Percentiles rank a stretch among this genome's conserved stretches.
These are phyloP conservation scores for Gobio occitaniae DNA, from an alignment of 2,797 vertebrate genomes.

Conservation along the genomic window DNA sequence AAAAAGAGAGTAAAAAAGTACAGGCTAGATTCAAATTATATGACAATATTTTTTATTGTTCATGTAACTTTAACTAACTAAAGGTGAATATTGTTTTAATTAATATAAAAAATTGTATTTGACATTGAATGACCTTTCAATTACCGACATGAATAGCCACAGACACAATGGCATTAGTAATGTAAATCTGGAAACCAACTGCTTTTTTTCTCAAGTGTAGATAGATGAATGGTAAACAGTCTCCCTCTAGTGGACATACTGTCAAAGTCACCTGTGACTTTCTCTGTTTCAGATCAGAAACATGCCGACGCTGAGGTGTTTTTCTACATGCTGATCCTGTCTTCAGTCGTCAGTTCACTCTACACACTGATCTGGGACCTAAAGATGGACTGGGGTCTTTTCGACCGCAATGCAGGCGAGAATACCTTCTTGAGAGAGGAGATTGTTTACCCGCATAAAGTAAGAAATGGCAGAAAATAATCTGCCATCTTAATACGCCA, in stretches of 20 bases:
- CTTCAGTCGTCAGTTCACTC: constrained; percentile 90
- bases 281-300: constrained; percentile 73
- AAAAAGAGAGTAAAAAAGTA: neutral
- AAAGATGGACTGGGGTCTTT: constrained; percentile 99
- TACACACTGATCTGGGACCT: constrained; percentile 99
- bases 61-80: neutral
- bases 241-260: constrained; percentile 72
- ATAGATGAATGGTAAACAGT: constrained; percentile 42
- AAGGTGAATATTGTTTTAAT: neutral
- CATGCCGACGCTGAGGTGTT: constrained; percentile 90
- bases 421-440: constrained; percentile 97
- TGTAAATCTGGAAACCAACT: neutral
- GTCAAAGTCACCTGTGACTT: neutral
- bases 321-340: constrained; percentile 96
- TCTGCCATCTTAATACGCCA: neutral
- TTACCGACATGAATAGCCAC: neutral
- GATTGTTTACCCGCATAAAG: constrained; percentile 98
- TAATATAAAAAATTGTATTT: constrained; percentile 9
- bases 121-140: neutral
- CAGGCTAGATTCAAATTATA: neutral
- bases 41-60: neutral
- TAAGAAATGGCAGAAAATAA: constrained; percentile 59
- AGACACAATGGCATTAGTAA: neutral
- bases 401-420: constrained; percentile 96
- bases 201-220: neutral